Percentiles rank a stretch among this genome's conserved stretches.
phyloP scores from a whole-genome alignment of 2,797 vertebrate genomes.

The Typhlichthys subterraneus region DNA sequence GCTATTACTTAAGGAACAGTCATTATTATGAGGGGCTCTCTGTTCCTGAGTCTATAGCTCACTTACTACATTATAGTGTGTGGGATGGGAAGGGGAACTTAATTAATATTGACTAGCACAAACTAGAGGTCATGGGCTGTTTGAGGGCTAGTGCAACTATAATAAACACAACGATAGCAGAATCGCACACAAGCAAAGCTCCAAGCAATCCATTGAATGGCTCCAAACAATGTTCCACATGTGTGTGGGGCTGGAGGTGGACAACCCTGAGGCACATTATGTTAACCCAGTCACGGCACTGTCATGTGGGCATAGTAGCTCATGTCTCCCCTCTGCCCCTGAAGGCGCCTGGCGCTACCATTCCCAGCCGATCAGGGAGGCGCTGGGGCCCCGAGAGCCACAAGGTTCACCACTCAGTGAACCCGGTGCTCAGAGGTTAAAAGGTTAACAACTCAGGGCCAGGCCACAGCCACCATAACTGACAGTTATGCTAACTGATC shows the following conservation, averaged over 20 bases:
- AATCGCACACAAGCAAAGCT: slow-evolving; percentile 4
- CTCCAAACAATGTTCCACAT: slow-evolving; percentile 15
- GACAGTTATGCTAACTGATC: slow-evolving; percentile 64
- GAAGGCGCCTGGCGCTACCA: slow-evolving; percentile 33
- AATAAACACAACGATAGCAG: slow-evolving; percentile 18
- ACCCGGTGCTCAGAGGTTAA: slow-evolving; percentile 49
- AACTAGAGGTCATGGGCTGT: slow-evolving; percentile 5
- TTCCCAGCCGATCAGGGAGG: slow-evolving; percentile 40
- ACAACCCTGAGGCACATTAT: not conserved
- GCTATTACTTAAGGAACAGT: slow-evolving; percentile 11
- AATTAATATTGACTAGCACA: slow-evolving; percentile 7
- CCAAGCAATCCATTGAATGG: slow-evolving; percentile 6
- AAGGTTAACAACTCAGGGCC: slow-evolving; percentile 59
- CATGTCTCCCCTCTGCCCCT: slow-evolving; percentile 34
- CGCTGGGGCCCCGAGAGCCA: slow-evolving; percentile 41
- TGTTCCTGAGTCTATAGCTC: slow-evolving; percentile 3
- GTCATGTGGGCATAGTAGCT: slow-evolving; percentile 21
- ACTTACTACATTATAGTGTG: no score
- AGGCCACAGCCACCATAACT: slow-evolving; percentile 44
- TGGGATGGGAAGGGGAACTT: not conserved
- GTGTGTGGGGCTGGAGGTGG: slow-evolving; percentile 9
- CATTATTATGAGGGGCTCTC: slow-evolving; percentile 14
- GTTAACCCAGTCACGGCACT: slow-evolving; percentile 30
- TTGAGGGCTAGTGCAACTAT: not conserved
- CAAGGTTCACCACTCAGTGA: slow-evolving; percentile 64